Evolutionary conservation across 2,888 invertebrate species (phyloP), one percentile per base, ranked within the genome.

Genomic region (Nebria brevicollis): DNA sequence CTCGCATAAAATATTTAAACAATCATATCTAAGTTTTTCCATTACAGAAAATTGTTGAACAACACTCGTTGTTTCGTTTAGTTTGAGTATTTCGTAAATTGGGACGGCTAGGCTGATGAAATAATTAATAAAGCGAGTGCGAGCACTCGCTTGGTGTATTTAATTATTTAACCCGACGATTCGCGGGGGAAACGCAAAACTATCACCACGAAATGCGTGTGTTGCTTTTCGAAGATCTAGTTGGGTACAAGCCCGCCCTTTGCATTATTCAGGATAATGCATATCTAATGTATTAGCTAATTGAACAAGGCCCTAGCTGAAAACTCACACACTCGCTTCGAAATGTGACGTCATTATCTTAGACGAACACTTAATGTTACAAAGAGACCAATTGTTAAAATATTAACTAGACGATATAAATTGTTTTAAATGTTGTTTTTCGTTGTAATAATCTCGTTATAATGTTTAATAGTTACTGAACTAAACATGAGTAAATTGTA

Each of bases 241-340:
- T 8, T 54, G 8, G 13, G 54, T 11, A 54, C 76, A 76, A n/a
- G 34, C 15, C 64, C 10, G 26, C 4, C 7, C 25, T 26, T 72
- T 77, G 77, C 72, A 77, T 77, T 77, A 77, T 77, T 77, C 77
- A 77, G 15, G 72, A 77, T 77, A 77, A 77, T 77, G 77, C 77
- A 77, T 77, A 77, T 77, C 77, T 77, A 77, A 77, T 77, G 77
- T 77, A 77, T 72, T 64, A 72, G 41, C 72, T 77, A 77, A 77
- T 77, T 77, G 77, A 72, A 77, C 77, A 72, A 64, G 65, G 64
- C 65, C 72, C 77, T 66, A 76, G 65, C 34, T 6, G 34, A 4
- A 15, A 68, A 20, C 10, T 68, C 7, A 15, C 68, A 10, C 68
- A 20, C 8, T 15, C 68, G 26, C 7, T 54, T 2, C 54, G 54